Evolutionary conservation across 2,888 invertebrate genomes (phyloP), one percentile per base, ranked within the genome.

Genomic region (Watsonalla cultraria): DNA sequence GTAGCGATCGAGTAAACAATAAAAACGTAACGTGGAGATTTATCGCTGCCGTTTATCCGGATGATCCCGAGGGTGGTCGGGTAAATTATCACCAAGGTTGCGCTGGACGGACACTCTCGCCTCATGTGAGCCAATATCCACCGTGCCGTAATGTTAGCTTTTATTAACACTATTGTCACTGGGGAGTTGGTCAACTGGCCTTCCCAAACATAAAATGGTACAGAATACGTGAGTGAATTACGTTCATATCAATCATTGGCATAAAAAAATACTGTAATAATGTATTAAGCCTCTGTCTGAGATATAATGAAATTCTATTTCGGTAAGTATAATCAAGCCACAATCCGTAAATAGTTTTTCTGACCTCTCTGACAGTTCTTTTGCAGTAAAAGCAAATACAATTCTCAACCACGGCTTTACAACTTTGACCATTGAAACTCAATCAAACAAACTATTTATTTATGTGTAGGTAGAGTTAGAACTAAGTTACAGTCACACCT

Each of bases 1-100:
- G 72, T 68, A 59, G 64, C 61, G 60, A 58, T 64, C 54, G 61
- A 65, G 65, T 70, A 65, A 66, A 76, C 67, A 75, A 75, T 77
- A 77, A 78, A 76, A 72, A 68, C 62, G 69, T 62, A 70, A 57
- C 54, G 61, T 62, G 59, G 59, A 69, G 72, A 84, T 82, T 83
- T 82, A 82, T 81, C 65, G 73, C 51, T 52, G 61, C 54, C 68
- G 72, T 75, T 81, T 77, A 80, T 79, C 77, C 75, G 76, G 74
- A 73, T 82, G 73, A 80, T 82, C 80, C 76, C 64, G 51, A 65
- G 67, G 74, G 66, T 62, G 67, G 51, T 66, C 60, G 62, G 62
- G 70, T 80, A 77, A 80, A 80, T 83, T 78, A 79, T 78, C 72
- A 72, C 66, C 65, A 61, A 71, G 73, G 74, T 71, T 65, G 61